Percentiles rank a stretch among this genome's conserved stretches.
phyloP scores from a whole-genome alignment of 2,113 vertebrate species.

The Periophthalmodon schlosseri region DNA sequence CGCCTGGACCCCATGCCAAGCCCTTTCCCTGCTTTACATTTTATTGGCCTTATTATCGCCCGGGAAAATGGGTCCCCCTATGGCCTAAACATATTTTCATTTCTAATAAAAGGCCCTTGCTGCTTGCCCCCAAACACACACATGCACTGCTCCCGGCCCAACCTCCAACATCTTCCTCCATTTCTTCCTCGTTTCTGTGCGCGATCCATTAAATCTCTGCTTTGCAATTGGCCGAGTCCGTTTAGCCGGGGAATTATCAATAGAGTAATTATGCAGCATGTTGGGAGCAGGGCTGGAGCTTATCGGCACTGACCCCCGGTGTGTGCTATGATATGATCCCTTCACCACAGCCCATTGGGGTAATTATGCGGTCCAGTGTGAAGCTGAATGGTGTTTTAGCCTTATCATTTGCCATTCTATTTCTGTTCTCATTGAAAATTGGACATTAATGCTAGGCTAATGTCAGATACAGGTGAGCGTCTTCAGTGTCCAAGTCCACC shows the following conservation, averaged over 20 bases:
- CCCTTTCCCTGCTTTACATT: conserved; percentile 79
- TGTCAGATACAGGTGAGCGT: conserved; percentile 68
- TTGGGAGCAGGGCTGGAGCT: conserved; percentile 74
- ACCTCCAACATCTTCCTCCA: conserved; percentile 42
- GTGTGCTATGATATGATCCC: conserved; percentile 76
- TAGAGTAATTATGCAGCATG: conserved; percentile 84
- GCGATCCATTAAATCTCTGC: conserved; percentile 78
- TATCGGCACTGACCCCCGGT: conserved; percentile 77
- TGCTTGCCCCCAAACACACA: conserved; percentile 42
- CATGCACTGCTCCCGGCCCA: conserved; percentile 29
- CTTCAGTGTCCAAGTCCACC: conserved; percentile 65
- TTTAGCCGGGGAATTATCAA: conserved; percentile 83
- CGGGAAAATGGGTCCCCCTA: conserved; percentile 77
- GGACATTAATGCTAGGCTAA: conserved; percentile 76
- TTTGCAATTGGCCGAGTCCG: conserved; percentile 73
- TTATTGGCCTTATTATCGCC: conserved; percentile 80
- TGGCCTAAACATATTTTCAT: conserved; percentile 80
- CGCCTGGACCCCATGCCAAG: conserved; percentile 73
- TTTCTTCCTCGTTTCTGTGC: conserved; percentile 59
- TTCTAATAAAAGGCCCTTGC: conserved; percentile 78
- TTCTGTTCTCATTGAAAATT: conserved; percentile 79
- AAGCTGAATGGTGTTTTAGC: conserved; percentile 70
- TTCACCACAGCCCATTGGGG: conserved; percentile 74
- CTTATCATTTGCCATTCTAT: conserved; percentile 79
- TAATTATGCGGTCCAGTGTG: conserved; percentile 79